Percentiles rank a stretch among this genome's conserved stretches.
Evolutionary conservation across 2,888 invertebrate genomes (phyloP).

Genomic region (Tanypteryx hageni): DNA sequence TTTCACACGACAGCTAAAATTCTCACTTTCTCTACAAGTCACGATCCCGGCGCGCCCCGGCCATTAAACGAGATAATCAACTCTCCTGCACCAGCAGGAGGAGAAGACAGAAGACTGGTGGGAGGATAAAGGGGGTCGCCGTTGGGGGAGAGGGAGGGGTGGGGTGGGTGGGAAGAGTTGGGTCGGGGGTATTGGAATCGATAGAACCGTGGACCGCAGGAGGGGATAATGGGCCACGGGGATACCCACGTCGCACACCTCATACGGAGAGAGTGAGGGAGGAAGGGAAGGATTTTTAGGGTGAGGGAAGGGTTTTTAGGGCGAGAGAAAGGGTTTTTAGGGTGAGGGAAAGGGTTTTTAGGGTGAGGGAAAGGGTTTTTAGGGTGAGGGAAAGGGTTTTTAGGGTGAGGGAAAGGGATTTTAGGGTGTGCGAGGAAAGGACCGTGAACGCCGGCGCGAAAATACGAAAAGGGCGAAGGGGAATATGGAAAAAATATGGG

Average conservation of each 20-base stretch:
- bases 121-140: too few species aligned
- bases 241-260: neutral
- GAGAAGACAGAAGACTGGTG: too few species aligned
- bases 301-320: neutral
- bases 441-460: too few species aligned
- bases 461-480: too few species aligned
- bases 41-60: neutral
- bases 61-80: neutral
- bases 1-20: neutral
- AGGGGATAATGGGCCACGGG: neutral
- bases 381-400: too few species aligned
- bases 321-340: neutral
- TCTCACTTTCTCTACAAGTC: neutral
- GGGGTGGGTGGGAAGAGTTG: neutral
- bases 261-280: neutral
- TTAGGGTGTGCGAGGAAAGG: too few species aligned
- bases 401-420: too few species aligned
- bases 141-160: neutral
- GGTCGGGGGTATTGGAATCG: neutral
- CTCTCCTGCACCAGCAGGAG: neutral
- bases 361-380: too few species aligned
- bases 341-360: too few species aligned
- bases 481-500: too few species aligned
- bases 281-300: neutral
- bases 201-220: neutral